Evolutionary conservation across 2,888 invertebrate species (phyloP).

Genomic region (Caenorhabditis doughertyi): DNA sequence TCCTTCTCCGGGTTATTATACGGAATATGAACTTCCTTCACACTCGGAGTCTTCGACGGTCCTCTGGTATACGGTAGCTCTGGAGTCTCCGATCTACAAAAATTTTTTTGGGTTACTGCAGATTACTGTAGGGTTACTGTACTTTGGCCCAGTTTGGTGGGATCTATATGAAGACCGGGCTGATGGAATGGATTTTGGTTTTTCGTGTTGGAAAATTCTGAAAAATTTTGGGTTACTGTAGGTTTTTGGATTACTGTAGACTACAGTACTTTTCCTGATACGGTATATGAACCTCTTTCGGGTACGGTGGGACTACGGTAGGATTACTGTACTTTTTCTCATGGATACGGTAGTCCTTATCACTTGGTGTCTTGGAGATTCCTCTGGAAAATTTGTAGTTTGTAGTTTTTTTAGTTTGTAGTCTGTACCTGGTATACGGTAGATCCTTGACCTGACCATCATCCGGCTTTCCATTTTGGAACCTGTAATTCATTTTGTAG

Average conservation of each 20-base stretch:
- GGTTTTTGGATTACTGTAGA: neutral
- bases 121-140: constrained; percentile 21
- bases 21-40: constrained; percentile 17
- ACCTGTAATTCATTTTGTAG: too few species aligned
- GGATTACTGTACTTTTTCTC: constrained; percentile 1
- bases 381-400: constrained; percentile 5
- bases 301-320: too few species aligned
- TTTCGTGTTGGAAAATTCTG: too few species aligned
- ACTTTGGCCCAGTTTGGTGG: neutral
- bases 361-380: constrained; percentile 37
- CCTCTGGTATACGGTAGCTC: constrained; percentile 36
- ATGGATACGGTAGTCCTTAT: neutral
- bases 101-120: constrained; percentile 11
- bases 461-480: neutral
- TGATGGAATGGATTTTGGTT: neutral
- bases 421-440: constrained; percentile 9
- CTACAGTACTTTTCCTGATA: neutral
- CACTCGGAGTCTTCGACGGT: constrained; percentile 4
- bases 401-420: neutral
- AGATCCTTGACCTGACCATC: neutral
- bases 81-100: constrained; percentile 1
- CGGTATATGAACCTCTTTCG: neutral
- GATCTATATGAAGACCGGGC: constrained; percentile 10
- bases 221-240: neutral
- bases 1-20: constrained; percentile 22